Evolutionary conservation across 2,888 invertebrate genomes (phyloP), one percentile per base, ranked within the genome.

Genomic region (Cerceris ruficornis): DNA sequence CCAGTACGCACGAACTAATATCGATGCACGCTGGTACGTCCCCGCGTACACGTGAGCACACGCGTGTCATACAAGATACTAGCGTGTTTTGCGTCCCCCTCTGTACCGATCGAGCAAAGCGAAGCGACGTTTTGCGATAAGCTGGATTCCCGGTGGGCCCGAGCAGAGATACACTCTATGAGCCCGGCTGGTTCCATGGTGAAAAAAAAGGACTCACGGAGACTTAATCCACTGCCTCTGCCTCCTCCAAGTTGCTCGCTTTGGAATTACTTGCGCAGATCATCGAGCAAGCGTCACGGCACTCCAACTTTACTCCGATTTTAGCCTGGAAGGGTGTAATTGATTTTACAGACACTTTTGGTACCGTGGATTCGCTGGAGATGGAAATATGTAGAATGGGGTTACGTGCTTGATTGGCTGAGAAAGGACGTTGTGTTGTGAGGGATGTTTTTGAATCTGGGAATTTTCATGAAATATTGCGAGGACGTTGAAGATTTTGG

Each of bases 121-220:
- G 69, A 75, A 77, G 67, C 77, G 77, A 76, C 75, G 78, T 71
- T 77, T 81, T 55, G 77, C 83, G 85, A 86, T 82, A 85, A 82
- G 82, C 83, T 74, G 74, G 76, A 78, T 80, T 85, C 81, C 82
- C 83, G 73, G 75, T 67, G 74, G 82, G 67, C 72, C 64, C 57
- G 28, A 46, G 13, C n/a, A n/a, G 72, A 77, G 69, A 65, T 62
- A 65, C 61, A 43, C 76, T 57, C 66, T 55, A 73, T 65, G 52
- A 17, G 28, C 17, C 28, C n/a, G 17, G 13, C 14, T 43, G 43
- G 55, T 61, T 15, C 54, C 39, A 15, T 14, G 11, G 54, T 28
- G n/a, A 75, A 67, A 75, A 75, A 46, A 46, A 6, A 54, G 42
- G 15, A 70, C 54, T 64, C 55, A 17, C 43, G 43, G 54, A 57